Evolutionary conservation across 2,113 vertebrate genomes (phyloP).

Genomic region (Desmodus rotundus): DNA sequence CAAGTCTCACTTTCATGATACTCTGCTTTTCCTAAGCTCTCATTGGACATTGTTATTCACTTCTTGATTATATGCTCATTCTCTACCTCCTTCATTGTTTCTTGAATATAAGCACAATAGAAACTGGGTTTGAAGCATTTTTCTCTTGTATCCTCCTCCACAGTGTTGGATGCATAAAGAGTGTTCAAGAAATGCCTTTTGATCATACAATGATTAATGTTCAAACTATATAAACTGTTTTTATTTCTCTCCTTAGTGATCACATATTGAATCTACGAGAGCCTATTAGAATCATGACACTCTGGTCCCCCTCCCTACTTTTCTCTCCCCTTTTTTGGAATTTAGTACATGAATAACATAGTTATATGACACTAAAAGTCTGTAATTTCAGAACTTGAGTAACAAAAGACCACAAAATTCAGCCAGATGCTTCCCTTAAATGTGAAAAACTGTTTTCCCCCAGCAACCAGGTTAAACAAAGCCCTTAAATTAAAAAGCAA

Average conservation of each 20-base stretch:
- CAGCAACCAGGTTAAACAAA: constrained; percentile 50
- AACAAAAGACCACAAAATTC: constrained; percentile 42
- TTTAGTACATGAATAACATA: background rate
- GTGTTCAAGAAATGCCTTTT: background rate
- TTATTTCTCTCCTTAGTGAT: constrained; percentile 23
- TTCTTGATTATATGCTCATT: constrained; percentile 4
- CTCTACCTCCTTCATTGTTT: background rate
- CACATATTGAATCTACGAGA: constrained; percentile 9
- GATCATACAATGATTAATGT: background rate
- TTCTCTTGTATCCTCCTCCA: background rate
- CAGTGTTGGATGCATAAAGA: background rate
- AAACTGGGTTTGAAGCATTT: background rate
- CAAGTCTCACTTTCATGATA: background rate
- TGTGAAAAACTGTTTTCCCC: background rate
- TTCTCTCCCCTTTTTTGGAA: background rate
- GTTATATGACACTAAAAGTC: background rate
- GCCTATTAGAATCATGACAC: background rate
- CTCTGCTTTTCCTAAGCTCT: background rate
- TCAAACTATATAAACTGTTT: constrained; percentile 3
- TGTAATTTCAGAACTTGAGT: background rate
- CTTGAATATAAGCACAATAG: background rate
- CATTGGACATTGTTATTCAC: background rate
- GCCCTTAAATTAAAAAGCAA: constrained; percentile 58
- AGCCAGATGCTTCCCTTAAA: constrained; percentile 49
- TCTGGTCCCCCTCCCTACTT: background rate